Conservation (phyloP, 2,797 vertebrate species). For the Calcarius lapponicus region DNA sequence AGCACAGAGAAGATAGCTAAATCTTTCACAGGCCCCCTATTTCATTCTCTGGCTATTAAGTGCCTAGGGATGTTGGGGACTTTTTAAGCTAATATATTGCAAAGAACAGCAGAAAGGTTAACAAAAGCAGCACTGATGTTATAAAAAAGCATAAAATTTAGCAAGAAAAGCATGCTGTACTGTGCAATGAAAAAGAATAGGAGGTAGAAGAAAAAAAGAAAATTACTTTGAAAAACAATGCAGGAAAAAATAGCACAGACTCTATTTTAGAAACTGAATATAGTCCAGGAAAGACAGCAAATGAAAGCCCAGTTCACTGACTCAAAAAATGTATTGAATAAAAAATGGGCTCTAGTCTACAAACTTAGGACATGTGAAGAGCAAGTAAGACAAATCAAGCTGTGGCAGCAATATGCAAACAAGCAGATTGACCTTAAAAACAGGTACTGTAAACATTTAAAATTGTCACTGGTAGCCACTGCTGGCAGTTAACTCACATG, state of each 20-base stretch:
- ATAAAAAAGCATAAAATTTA: background rate
- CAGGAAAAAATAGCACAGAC: background rate
- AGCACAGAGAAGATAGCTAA: background rate
- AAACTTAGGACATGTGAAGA: background rate
- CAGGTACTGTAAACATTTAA: background rate
- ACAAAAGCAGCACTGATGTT: background rate
- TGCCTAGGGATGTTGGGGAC: background rate
- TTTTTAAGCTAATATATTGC: background rate
- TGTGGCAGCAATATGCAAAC: background rate
- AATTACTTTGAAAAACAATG: constrained; percentile 30
- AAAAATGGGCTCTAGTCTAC: background rate
- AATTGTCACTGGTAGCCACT: background rate
- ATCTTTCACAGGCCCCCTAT: background rate
- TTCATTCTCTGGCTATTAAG: background rate
- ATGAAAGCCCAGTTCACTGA: background rate
- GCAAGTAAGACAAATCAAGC: background rate
- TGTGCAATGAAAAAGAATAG: background rate
- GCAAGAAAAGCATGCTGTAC: background rate
- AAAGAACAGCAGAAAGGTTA: background rate
- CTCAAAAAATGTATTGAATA: background rate
- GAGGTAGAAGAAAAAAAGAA: background rate
- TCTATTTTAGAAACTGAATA: constrained; percentile 28
- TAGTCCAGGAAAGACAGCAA: background rate
- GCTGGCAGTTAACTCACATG: background rate
- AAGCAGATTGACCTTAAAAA: background rate